Evolutionary conservation across 2,888 invertebrate species (phyloP).

Genomic region (Marasmarcha lunaedactyla): DNA sequence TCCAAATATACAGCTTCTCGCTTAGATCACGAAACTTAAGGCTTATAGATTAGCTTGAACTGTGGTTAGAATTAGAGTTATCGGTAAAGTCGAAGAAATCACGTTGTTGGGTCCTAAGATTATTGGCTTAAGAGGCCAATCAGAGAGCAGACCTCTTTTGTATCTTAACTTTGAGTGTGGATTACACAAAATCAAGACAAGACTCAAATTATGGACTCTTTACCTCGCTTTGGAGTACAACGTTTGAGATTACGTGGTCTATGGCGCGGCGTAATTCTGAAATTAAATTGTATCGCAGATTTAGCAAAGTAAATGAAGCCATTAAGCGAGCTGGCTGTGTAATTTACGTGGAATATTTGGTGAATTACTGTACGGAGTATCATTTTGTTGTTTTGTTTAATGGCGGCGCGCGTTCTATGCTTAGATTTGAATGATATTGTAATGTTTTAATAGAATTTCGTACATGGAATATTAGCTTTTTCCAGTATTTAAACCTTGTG

Average conservation of each 20-base stretch:
- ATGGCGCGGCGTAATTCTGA: background rate
- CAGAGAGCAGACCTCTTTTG: constrained; percentile 44
- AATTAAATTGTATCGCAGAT: constrained; percentile 1
- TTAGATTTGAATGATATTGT: too few relatives aligned
- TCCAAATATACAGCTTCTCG: constrained; percentile 68
- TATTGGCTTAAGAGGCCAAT: constrained; percentile 41
- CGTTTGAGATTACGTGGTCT: background rate
- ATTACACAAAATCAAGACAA: constrained; percentile 51
- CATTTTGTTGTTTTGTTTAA: too few relatives aligned
- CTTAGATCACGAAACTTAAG: constrained; percentile 57
- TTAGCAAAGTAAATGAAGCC: background rate
- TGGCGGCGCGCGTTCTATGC: too few relatives aligned
- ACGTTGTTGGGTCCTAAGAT: constrained; percentile 63
- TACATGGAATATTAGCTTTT: too few relatives aligned
- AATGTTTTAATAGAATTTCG: too few relatives aligned
- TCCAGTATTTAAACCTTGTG: too few relatives aligned
- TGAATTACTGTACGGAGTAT: too few relatives aligned
- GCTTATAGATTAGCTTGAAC: constrained; percentile 54
- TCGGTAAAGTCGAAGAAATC: constrained; percentile 62
- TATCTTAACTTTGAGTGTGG: constrained; percentile 54
- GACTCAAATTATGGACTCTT: constrained; percentile 39
- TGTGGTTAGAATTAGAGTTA: constrained; percentile 57
- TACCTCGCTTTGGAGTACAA: background rate
- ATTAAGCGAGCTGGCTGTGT: background rate
- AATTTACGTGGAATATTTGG: background rate